phyloP scores from a whole-genome alignment of 2,888 invertebrate genomes.

The Nycteola revayana region DNA sequence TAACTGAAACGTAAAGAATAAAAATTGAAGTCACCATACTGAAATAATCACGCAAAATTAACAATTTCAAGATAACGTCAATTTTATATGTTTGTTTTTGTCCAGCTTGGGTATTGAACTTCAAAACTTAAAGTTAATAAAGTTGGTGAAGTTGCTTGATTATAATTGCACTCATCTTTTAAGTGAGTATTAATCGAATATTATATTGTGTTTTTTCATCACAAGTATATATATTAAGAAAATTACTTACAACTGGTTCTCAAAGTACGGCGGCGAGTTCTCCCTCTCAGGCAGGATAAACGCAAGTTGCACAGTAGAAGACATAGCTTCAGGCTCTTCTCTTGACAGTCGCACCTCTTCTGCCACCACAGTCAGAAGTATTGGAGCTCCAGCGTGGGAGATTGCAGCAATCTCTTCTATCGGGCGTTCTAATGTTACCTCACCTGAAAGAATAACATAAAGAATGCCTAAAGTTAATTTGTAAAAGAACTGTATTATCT shows the following conservation, averaged over 20 bases:
- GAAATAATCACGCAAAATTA: no score
- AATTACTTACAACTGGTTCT: conserved; percentile 86
- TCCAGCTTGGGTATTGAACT: no score
- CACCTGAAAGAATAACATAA: conserved; percentile 55
- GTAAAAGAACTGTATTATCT: no score
- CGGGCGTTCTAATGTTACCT: conserved; percentile 82
- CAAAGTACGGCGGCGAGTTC: conserved; percentile 90
- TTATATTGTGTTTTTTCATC: no score
- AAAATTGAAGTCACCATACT: background rate
- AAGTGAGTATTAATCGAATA: no score
- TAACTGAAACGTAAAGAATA: conserved; percentile 79
- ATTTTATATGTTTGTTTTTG: no score
- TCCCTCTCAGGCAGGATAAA: conserved; percentile 90
- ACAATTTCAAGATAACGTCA: no score
- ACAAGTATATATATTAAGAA: no score
- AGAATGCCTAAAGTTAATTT: no score
- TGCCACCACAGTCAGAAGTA: conserved; percentile 91
- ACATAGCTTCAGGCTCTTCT: conserved; percentile 89
- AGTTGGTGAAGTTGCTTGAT: no score
- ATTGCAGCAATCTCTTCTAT: conserved; percentile 90
- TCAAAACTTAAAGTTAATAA: no score
- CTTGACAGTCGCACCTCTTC: conserved; percentile 90
- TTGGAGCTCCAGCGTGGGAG: conserved; percentile 91
- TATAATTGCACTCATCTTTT: no score
- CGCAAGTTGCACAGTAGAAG: conserved; percentile 91